phyloP scores from a whole-genome alignment of 2,113 vertebrate species.

The Podarcis muralis region DNA sequence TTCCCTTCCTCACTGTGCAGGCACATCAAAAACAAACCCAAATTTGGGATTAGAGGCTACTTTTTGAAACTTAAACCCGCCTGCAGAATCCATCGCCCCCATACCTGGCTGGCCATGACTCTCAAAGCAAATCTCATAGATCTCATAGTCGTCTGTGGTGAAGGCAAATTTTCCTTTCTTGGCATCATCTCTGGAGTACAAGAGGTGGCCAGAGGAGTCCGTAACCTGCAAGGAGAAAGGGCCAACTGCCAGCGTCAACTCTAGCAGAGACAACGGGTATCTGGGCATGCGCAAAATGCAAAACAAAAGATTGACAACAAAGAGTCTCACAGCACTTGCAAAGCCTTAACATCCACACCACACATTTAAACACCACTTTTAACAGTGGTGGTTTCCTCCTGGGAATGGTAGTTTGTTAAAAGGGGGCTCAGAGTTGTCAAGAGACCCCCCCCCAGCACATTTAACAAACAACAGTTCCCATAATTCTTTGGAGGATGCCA shows the following conservation, averaged over 20 bases:
- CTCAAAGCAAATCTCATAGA: conserved; percentile 62
- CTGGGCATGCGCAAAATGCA: not conserved
- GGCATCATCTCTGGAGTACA: conserved; percentile 59
- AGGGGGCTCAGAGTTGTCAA: too few relatives aligned
- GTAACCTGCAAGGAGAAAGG: conserved; percentile 37
- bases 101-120: conserved; percentile 34
- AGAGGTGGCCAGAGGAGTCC: conserved; percentile 52
- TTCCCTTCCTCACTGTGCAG: not conserved
- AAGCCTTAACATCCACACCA: too few relatives aligned
- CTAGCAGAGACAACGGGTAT: too few relatives aligned
- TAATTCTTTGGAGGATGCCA: too few relatives aligned
- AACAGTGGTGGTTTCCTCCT: too few relatives aligned
- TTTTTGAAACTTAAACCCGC: not conserved
- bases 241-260: not conserved
- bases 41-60: not conserved
- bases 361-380: too few relatives aligned
- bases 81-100: not conserved
- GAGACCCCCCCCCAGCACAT: too few relatives aligned
- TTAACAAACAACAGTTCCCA: too few relatives aligned
- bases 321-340: too few relatives aligned
- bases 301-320: too few relatives aligned
- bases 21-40: not conserved
- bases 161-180: conserved; percentile 63
- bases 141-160: conserved; percentile 59
- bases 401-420: too few relatives aligned